phyloP scores from a whole-genome alignment of 2,113 vertebrate genomes.

The Oryzias woworae region DNA sequence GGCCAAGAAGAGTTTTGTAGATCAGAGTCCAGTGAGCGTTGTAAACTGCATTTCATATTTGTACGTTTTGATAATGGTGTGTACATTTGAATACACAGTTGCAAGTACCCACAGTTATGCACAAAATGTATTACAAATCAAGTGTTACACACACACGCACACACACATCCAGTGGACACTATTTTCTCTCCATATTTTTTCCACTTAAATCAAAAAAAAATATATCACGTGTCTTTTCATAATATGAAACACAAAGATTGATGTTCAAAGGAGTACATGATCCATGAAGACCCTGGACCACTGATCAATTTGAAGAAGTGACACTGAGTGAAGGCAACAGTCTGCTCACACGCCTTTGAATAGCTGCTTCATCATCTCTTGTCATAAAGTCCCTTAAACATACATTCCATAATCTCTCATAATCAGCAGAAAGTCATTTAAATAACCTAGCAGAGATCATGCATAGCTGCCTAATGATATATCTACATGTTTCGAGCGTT shows the following conservation, averaged over 20 bases:
- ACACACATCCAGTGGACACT: too few relatives aligned
- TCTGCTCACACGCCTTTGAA: constrained; percentile 32
- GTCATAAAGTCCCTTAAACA: background rate
- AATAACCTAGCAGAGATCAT: constrained; percentile 37
- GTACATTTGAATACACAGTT: too few relatives aligned
- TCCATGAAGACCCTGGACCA: constrained; percentile 8
- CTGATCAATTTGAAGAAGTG: constrained; percentile 28
- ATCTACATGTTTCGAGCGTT: constrained; percentile 32
- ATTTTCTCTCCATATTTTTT: too few relatives aligned
- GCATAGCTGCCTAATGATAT: constrained; percentile 29
- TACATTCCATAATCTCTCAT: constrained; percentile 26
- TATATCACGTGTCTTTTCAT: too few relatives aligned
- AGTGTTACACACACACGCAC: too few relatives aligned
- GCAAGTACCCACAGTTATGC: too few relatives aligned
- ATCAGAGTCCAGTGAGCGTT: too few relatives aligned
- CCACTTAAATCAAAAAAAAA: too few relatives aligned
- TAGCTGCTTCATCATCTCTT: constrained; percentile 22
- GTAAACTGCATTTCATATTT: too few relatives aligned
- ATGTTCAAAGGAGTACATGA: constrained; percentile 2
- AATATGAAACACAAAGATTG: background rate
- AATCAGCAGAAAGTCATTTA: constrained; percentile 1
- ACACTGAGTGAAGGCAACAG: constrained; percentile 6
- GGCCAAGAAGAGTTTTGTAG: too few relatives aligned
- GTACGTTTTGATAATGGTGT: too few relatives aligned
- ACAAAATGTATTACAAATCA: too few relatives aligned